phyloP scores from a whole-genome alignment of 2,888 invertebrate species.

The Platycheirus albimanus region DNA sequence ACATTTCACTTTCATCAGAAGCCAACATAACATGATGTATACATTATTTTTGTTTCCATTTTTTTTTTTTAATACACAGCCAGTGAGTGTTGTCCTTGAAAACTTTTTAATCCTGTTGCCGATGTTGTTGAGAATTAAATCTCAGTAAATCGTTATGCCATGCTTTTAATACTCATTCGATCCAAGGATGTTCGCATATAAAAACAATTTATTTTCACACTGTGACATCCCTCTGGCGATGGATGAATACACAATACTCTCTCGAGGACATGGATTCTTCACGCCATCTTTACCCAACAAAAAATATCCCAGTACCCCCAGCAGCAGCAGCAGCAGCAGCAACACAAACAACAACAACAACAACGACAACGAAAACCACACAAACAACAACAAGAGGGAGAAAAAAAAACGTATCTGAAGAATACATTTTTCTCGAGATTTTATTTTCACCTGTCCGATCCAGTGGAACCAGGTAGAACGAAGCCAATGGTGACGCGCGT shows the following conservation, averaged over 20 bases:
- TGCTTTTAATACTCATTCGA: constrained; percentile 44
- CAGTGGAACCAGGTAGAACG: constrained; percentile 40
- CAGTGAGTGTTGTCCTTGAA: constrained; percentile 53
- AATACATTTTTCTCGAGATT: constrained; percentile 57
- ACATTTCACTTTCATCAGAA: constrained; percentile 39
- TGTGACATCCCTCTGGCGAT: constrained; percentile 21
- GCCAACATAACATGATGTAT: constrained; percentile 28
- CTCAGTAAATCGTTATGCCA: constrained; percentile 56
- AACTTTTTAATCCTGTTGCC: constrained; percentile 50
- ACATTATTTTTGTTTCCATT: no score
- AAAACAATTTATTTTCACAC: constrained; percentile 43
- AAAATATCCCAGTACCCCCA: no score
- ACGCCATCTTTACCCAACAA: constrained; percentile 39
- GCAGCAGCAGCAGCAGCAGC: no score
- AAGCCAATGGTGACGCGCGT: constrained; percentile 32
- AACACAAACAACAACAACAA: no score
- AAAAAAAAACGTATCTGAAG: constrained; percentile 27
- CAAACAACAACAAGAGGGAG: neutral
- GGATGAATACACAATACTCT: constrained; percentile 30
- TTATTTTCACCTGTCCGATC: constrained; percentile 69
- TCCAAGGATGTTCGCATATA: constrained; percentile 52
- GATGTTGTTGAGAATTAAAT: constrained; percentile 50
- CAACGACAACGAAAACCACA: constrained; percentile 24
- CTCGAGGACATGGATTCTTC: constrained; percentile 43
- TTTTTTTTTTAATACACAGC: no score